phyloP scores from a whole-genome alignment of 2,113 vertebrate species.

The Myotis davidii region DNA sequence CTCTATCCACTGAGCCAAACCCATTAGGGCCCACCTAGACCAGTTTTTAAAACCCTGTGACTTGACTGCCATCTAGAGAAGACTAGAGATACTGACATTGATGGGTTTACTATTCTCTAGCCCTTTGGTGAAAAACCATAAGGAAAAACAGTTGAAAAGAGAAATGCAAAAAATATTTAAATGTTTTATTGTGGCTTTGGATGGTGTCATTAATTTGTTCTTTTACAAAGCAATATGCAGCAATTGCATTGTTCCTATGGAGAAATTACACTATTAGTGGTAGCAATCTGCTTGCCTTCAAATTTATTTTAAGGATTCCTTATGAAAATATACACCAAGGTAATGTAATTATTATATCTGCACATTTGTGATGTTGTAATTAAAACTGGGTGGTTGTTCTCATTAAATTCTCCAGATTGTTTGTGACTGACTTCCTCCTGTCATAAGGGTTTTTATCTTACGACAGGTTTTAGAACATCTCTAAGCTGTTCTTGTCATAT shows the following conservation, averaged over 20 bases:
- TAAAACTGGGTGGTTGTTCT: slow-evolving; percentile 46
- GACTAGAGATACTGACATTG: background rate
- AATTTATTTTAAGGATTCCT: slow-evolving; percentile 52
- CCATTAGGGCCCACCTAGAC: background rate
- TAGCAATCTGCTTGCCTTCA: slow-evolving; percentile 50
- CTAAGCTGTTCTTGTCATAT: background rate
- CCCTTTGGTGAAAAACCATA: background rate
- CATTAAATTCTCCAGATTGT: slow-evolving; percentile 46
- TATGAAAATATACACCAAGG: slow-evolving; percentile 44
- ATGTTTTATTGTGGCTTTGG: background rate
- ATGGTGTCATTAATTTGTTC: background rate
- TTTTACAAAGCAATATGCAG: background rate
- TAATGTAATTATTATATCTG: slow-evolving; percentile 44
- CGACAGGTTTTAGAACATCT: slow-evolving; percentile 44
- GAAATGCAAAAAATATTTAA: slow-evolving; percentile 22
- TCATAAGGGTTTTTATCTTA: slow-evolving; percentile 18
- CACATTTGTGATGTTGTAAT: slow-evolving; percentile 49
- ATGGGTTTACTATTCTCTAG: background rate
- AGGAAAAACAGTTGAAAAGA: slow-evolving; percentile 28
- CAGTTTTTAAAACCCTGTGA: background rate
- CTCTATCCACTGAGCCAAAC: too few species aligned
- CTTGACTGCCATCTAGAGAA: slow-evolving; percentile 75
- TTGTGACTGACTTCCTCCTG: slow-evolving; percentile 38
- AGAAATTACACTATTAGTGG: slow-evolving; percentile 41
- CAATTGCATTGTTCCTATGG: slow-evolving; percentile 39